Percentiles rank a stretch among this genome's conserved stretches.
phyloP scores from a whole-genome alignment of 2,888 invertebrate genomes.

The Eurytoma californica region DNA sequence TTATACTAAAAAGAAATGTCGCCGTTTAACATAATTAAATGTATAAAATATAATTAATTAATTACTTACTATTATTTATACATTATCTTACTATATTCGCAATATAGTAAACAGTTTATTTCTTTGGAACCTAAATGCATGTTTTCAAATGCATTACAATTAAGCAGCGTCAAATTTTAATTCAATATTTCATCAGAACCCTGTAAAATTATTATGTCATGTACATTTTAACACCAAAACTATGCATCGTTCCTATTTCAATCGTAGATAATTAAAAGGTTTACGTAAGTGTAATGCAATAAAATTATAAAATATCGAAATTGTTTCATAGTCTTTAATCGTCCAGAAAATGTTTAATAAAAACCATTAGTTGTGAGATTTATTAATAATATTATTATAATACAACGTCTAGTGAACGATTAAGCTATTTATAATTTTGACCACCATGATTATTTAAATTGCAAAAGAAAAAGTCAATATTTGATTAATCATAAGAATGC shows the following conservation, averaged over 20 bases:
- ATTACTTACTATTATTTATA: slow-evolving; percentile 21
- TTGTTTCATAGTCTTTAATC: no score
- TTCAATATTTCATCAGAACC: slow-evolving; percentile 10
- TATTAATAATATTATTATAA: no score
- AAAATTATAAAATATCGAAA: neutral
- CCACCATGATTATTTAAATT: no score
- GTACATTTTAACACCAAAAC: neutral
- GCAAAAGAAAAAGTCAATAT: no score
- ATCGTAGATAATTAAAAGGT: slow-evolving; percentile 31
- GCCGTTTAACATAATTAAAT: slow-evolving; percentile 7
- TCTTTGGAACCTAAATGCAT: slow-evolving; percentile 43
- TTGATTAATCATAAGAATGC: neutral
- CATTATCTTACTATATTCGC: slow-evolving; percentile 14
- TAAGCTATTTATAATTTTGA: no score
- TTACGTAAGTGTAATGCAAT: no score
- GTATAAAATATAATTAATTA: slow-evolving; percentile 24
- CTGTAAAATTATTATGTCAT: slow-evolving; percentile 6
- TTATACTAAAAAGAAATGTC: slow-evolving; percentile 1
- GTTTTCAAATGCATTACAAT: slow-evolving; percentile 12
- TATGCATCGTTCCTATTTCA: neutral
- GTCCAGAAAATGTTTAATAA: no score
- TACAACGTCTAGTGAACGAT: no score
- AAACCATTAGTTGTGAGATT: neutral
- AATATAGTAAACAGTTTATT: slow-evolving; percentile 6
- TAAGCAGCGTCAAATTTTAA: slow-evolving; percentile 16